These are phyloP conservation scores for Simalia tracyae DNA, from an alignment of 2,797 vertebrate species.

Conservation along the genomic window DNA sequence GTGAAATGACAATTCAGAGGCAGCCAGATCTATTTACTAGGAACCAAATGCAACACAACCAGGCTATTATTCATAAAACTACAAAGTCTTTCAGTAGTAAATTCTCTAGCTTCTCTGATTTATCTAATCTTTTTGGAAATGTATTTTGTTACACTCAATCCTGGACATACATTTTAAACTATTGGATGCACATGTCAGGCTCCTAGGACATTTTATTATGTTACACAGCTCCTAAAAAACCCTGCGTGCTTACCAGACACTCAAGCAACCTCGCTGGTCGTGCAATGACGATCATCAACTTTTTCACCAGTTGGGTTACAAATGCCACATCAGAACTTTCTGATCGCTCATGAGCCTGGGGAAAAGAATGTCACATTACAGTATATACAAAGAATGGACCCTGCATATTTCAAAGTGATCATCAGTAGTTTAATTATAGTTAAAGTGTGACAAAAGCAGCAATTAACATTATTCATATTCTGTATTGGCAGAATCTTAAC, in stretches of 20 bases:
- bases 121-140: not conserved
- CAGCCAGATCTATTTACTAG: not conserved
- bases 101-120: not conserved
- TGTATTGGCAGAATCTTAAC: slow-evolving; percentile 29
- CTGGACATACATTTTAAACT: not conserved
- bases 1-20: not conserved
- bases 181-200: not conserved
- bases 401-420: rapidly evolving
- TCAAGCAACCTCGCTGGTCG: slow-evolving; percentile 93
- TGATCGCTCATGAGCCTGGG: slow-evolving; percentile 91
- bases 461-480: slow-evolving; percentile 16
- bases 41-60: not conserved
- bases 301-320: slow-evolving; percentile 90
- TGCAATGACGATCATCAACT: slow-evolving; percentile 95
- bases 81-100: not conserved
- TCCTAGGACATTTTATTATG: slow-evolving; percentile 4
- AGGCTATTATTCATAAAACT: not conserved
- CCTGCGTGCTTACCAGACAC: slow-evolving; percentile 85
- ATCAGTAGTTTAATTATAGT: not conserved
- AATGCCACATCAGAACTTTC: slow-evolving; percentile 94
- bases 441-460: not conserved
- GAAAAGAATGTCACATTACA: slow-evolving; percentile 41
- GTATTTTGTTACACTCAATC: not conserved
- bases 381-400: slow-evolving; percentile 9
- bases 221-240: not conserved